Percentiles rank a stretch among this genome's conserved stretches.
phyloP scores from a whole-genome alignment of 2,797 vertebrate species.

The Decapterus maruadsi region DNA sequence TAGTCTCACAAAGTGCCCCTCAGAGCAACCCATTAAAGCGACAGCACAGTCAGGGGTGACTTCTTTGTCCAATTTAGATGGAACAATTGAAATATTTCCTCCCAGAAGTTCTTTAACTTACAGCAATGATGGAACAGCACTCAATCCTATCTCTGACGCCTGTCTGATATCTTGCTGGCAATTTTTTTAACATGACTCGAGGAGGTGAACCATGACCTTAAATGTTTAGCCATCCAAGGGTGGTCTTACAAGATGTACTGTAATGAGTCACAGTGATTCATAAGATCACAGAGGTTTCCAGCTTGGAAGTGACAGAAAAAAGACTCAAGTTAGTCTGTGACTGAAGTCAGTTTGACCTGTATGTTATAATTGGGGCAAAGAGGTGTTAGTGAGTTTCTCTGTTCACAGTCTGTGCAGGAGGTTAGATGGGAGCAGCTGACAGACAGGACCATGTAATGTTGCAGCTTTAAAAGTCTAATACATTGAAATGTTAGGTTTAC shows the following conservation, averaged over 20 bases:
- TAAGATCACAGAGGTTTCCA: background rate
- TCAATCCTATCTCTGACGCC: background rate
- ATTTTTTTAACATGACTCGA: background rate
- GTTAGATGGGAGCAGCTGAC: background rate
- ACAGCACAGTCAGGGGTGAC: constrained; percentile 16
- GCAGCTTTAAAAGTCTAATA: background rate
- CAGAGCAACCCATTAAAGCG: constrained; percentile 17
- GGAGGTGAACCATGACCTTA: constrained; percentile 10
- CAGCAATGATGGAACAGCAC: background rate
- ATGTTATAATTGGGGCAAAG: background rate
- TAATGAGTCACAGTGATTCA: background rate
- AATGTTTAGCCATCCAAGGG: background rate
- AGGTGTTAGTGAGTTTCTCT: background rate
- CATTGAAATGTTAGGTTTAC: too few species aligned
- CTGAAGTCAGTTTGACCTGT: background rate
- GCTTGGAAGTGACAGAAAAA: background rate
- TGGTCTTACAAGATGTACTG: background rate
- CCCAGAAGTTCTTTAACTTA: constrained; percentile 2
- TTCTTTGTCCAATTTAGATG: constrained; percentile 13
- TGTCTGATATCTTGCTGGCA: background rate
- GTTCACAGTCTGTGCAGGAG: background rate
- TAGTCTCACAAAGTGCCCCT: constrained; percentile 25
- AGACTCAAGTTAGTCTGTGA: background rate
- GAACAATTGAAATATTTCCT: constrained; percentile 20
- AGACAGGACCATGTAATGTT: background rate